Evolutionary conservation across 2,797 vertebrate genomes (phyloP).

Genomic region (Molossus molossus): DNA sequence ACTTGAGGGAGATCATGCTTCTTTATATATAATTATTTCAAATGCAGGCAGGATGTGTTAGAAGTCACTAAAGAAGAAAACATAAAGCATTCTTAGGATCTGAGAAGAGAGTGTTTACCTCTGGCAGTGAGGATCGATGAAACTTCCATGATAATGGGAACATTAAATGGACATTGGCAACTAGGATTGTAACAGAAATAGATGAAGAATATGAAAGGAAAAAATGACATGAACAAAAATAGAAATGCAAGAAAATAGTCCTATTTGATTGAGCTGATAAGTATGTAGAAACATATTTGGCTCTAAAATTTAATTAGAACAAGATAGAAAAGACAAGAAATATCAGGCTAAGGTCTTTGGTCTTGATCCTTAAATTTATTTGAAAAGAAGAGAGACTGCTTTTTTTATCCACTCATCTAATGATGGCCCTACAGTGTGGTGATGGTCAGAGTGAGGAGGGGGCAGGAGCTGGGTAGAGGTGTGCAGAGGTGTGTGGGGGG

Average conservation of each 20-base stretch:
- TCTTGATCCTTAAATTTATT: neutral
- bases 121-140: neutral
- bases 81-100: neutral
- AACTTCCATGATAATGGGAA: neutral
- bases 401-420: neutral
- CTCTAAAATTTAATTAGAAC: neutral
- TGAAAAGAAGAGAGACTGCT: neutral
- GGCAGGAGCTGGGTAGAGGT: neutral
- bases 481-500: neutral
- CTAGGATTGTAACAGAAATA: neutral
- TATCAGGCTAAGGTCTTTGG: neutral
- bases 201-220: neutral
- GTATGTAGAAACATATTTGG: neutral
- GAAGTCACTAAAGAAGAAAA: neutral
- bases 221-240: neutral
- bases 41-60: neutral
- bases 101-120: neutral
- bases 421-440: neutral
- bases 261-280: neutral
- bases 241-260: neutral
- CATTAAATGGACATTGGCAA: neutral
- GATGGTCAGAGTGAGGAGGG: neutral
- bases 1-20: neutral
- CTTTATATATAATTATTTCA: neutral
- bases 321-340: neutral